These are phyloP conservation scores for Neogale vison DNA, from an alignment of 2,113 vertebrate genomes.

Conservation along the genomic window DNA sequence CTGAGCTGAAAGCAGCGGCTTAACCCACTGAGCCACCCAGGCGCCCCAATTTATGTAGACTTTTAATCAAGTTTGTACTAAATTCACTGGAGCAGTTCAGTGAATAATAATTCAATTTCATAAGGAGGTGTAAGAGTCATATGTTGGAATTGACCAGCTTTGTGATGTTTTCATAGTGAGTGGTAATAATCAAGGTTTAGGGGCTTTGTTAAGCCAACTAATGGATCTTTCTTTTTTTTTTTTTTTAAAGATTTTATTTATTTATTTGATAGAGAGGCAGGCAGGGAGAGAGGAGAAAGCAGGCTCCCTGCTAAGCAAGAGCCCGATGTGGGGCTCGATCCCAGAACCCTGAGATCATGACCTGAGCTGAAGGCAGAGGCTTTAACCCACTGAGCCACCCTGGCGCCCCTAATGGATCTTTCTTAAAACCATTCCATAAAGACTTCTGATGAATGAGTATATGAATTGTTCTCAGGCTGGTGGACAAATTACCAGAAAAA, in stretches of 20 bases:
- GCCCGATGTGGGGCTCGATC: too few species aligned
- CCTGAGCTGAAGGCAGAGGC: too few species aligned
- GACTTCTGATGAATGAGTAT: neutral
- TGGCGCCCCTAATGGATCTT: neutral
- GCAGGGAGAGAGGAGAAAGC: too few species aligned
- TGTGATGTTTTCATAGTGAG: slow-evolving; percentile 27
- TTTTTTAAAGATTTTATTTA: too few species aligned
- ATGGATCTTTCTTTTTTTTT: neutral
- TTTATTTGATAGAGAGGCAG: too few species aligned
- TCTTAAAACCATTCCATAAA: neutral
- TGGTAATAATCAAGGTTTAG: neutral
- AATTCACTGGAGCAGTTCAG: slow-evolving; percentile 17
- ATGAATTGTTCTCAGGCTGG: slow-evolving; percentile 25
- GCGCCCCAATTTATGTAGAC: slow-evolving; percentile 3
- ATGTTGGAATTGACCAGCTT: neutral
- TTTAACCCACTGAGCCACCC: too few species aligned
- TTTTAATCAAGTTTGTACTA: slow-evolving; percentile 3
- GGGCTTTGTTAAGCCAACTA: neutral
- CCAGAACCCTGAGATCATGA: too few species aligned
- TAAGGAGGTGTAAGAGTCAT: neutral
- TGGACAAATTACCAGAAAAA: slow-evolving; percentile 39
- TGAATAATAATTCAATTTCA: slow-evolving; percentile 11
- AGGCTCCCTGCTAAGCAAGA: too few species aligned
- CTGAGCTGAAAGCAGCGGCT: too few species aligned
- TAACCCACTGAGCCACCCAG: too few species aligned